Conservation (phyloP, 2,113 vertebrate species). For the Chloebia gouldiae region DNA sequence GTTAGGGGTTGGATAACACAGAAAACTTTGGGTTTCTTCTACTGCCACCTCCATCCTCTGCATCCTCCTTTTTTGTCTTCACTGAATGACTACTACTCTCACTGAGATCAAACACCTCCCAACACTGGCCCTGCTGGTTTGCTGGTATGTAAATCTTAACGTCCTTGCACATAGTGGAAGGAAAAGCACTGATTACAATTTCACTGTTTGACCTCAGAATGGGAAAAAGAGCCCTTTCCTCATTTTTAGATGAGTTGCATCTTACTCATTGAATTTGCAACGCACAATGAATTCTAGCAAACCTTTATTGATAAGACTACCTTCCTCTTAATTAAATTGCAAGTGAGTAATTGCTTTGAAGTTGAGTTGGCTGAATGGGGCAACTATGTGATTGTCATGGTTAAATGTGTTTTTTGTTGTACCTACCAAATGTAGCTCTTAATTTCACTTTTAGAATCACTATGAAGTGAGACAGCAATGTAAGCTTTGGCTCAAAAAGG, state of each 20-base stretch:
- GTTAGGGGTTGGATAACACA: slow-evolving; percentile 80
- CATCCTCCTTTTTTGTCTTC: slow-evolving; percentile 81
- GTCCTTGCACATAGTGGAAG: slow-evolving; percentile 74
- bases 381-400: background rate
- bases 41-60: slow-evolving; percentile 78
- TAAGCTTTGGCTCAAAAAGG: background rate
- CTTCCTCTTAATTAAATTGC: slow-evolving; percentile 5
- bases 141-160: slow-evolving; percentile 76
- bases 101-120: slow-evolving; percentile 77
- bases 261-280: slow-evolving; percentile 16
- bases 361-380: background rate
- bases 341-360: background rate
- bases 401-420: background rate
- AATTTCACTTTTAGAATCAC: background rate
- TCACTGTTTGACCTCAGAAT: slow-evolving; percentile 34
- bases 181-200: slow-evolving; percentile 55
- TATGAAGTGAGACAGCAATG: background rate
- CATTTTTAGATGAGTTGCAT: slow-evolving; percentile 16
- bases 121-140: slow-evolving; percentile 75
- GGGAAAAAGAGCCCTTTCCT: background rate
- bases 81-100: slow-evolving; percentile 77
- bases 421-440: background rate
- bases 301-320: slow-evolving; percentile 16
- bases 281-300: slow-evolving; percentile 35
- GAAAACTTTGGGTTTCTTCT: slow-evolving; percentile 78